Conservation (phyloP, 2,888 invertebrate genomes). For the Cephus rjabovi region DNA sequence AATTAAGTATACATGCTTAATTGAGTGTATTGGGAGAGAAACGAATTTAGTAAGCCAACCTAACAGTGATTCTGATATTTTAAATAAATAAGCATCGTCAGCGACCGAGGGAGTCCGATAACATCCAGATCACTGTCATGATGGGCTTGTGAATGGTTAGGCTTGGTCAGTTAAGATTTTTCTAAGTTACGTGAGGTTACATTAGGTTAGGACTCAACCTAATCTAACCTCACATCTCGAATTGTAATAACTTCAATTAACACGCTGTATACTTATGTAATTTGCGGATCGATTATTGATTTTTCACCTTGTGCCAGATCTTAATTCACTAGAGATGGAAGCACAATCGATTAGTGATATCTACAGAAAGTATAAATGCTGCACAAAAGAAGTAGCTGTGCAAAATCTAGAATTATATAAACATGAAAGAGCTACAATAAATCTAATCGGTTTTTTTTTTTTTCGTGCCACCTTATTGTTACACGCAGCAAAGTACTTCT, state of each 20-base stretch:
- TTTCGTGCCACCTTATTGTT: not conserved
- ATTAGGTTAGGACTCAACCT: too few relatives aligned
- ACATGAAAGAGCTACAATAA: not conserved
- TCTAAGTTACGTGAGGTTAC: too few relatives aligned
- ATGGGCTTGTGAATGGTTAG: too few relatives aligned
- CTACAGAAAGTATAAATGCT: not conserved
- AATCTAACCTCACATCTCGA: too few relatives aligned
- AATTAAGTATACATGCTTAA: too few relatives aligned
- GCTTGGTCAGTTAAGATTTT: too few relatives aligned
- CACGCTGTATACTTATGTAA: not conserved
- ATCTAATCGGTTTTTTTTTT: not conserved
- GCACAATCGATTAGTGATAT: not conserved
- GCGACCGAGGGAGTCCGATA: too few relatives aligned
- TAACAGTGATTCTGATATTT: too few relatives aligned
- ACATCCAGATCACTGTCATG: too few relatives aligned
- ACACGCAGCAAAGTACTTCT: not conserved
- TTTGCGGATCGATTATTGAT: not conserved
- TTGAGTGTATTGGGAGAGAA: too few relatives aligned
- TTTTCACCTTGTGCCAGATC: not conserved
- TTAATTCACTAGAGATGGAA: not conserved
- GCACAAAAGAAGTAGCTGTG: not conserved
- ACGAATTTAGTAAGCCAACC: too few relatives aligned
- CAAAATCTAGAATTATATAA: not conserved
- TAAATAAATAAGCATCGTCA: too few relatives aligned
- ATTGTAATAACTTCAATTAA: not conserved